Conservation (phyloP, 1,140 invertebrate genomes). For the Tribolium madens region DNA sequence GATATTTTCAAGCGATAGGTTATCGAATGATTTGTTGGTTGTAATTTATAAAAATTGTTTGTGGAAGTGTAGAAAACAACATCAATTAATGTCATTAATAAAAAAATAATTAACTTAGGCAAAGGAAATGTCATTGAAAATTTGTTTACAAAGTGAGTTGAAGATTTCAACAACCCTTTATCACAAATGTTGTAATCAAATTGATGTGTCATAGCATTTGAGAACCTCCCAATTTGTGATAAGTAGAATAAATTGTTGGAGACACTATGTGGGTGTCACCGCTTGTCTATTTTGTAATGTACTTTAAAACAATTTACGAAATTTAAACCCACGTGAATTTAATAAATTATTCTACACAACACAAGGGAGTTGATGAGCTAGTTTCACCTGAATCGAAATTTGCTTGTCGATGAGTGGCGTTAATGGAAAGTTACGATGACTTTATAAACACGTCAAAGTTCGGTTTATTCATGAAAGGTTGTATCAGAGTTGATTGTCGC, state of each 20-base stretch:
- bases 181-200: slow-evolving; percentile 2
- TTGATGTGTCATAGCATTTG: slow-evolving; percentile 26
- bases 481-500: slow-evolving; percentile 10
- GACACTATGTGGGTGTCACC: slow-evolving; percentile 16
- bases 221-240: slow-evolving; percentile 30
- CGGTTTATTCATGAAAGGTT: slow-evolving; percentile 12
- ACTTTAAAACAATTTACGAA: slow-evolving; percentile 38
- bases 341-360: slow-evolving; percentile 29
- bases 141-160: not conserved
- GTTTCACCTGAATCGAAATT: slow-evolving; percentile 11
- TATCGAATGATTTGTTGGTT: slow-evolving; percentile 31
- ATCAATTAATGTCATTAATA: slow-evolving; percentile 9
- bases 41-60: slow-evolving; percentile 38
- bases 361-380: slow-evolving; percentile 6
- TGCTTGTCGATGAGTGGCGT: no score
- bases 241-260: slow-evolving; percentile 33
- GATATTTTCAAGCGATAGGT: slow-evolving; percentile 24
- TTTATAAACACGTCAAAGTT: slow-evolving; percentile 26
- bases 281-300: slow-evolving; percentile 32
- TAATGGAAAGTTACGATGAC: no score
- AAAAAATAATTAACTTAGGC: slow-evolving; percentile 6
- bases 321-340: slow-evolving; percentile 33
- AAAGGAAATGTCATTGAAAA: slow-evolving; percentile 10
- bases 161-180: not conserved
- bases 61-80: slow-evolving; percentile 2